Evolutionary conservation across 2,888 invertebrate species (phyloP).

Genomic region (Eupelmus urozonus): DNA sequence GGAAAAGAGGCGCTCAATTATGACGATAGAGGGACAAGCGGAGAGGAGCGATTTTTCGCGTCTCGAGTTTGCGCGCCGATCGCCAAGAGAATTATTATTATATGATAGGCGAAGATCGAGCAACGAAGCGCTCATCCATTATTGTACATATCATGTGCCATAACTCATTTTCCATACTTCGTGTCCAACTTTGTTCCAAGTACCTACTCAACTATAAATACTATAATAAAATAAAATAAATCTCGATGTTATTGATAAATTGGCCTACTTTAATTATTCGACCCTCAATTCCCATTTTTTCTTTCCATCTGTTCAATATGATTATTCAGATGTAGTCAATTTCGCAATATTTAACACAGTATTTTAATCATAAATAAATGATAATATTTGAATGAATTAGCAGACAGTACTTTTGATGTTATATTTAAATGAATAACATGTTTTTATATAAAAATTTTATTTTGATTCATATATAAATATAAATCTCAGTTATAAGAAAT

Average conservation of each 20-base stretch:
- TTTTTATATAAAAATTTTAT: too few relatives aligned
- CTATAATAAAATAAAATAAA: constrained; percentile 77
- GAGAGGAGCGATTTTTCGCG: constrained; percentile 27
- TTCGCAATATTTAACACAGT: too few relatives aligned
- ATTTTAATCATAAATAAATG: too few relatives aligned
- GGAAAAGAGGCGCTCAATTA: not conserved
- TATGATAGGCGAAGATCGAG: constrained; percentile 55
- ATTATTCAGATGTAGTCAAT: not conserved
- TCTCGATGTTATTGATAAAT: constrained; percentile 77
- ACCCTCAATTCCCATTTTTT: constrained; percentile 30
- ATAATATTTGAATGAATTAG: too few relatives aligned
- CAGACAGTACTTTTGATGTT: too few relatives aligned
- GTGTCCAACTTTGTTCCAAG: constrained; percentile 77
- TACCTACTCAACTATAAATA: constrained; percentile 77
- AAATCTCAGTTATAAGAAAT: too few relatives aligned
- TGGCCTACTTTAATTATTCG: constrained; percentile 59
- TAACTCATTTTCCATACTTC: constrained; percentile 76
- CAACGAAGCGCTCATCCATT: constrained; percentile 66
- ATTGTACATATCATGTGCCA: constrained; percentile 77
- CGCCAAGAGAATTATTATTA: constrained; percentile 36
- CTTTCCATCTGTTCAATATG: constrained; percentile 4
- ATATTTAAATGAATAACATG: too few relatives aligned
- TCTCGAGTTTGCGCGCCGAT: constrained; percentile 51
- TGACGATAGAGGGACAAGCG: not conserved
- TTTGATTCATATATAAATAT: too few relatives aligned